Conservation (phyloP, 2,797 vertebrate genomes). For the Coregonus suidteri region DNA sequence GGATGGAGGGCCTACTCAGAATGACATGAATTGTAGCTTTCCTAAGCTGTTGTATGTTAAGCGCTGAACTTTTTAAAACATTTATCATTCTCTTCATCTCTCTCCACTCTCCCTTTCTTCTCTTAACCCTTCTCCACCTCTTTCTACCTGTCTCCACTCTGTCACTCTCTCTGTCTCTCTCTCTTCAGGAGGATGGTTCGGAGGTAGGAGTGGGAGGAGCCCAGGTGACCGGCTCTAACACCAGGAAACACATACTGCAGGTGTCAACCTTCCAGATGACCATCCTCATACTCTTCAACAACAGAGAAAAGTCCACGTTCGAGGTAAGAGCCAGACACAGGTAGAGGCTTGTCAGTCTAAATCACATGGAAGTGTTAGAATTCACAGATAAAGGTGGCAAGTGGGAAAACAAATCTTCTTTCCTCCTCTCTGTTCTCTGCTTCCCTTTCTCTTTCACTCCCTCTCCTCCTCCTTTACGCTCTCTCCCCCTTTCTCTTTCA, state of each 20-base stretch:
- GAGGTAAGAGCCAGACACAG: constrained; percentile 79
- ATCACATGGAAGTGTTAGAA: background rate
- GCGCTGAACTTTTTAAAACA: background rate
- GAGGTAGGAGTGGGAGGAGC: constrained; percentile 92
- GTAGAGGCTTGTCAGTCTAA: background rate
- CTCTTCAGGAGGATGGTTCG: constrained; percentile 90
- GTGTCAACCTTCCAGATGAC: constrained; percentile 99
- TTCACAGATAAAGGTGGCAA: background rate
- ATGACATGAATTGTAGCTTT: background rate
- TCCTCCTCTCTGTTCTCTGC: background rate
- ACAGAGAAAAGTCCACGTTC: constrained; percentile 95
- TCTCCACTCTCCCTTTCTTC: too few relatives aligned
- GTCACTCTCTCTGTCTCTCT: background rate
- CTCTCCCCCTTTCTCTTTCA: background rate
- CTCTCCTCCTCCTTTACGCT: too few relatives aligned
- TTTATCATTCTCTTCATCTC: background rate
- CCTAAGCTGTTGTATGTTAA: background rate
- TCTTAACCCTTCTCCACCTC: background rate
- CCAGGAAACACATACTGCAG: constrained; percentile 96
- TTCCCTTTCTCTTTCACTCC: background rate
- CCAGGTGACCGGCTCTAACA: constrained; percentile 94
- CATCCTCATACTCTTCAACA: constrained; percentile 99
- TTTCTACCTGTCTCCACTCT: background rate
- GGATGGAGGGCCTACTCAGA: background rate
- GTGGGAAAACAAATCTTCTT: background rate